phyloP scores from a whole-genome alignment of 2,113 vertebrate genomes.

The Thomomys bottae region DNA sequence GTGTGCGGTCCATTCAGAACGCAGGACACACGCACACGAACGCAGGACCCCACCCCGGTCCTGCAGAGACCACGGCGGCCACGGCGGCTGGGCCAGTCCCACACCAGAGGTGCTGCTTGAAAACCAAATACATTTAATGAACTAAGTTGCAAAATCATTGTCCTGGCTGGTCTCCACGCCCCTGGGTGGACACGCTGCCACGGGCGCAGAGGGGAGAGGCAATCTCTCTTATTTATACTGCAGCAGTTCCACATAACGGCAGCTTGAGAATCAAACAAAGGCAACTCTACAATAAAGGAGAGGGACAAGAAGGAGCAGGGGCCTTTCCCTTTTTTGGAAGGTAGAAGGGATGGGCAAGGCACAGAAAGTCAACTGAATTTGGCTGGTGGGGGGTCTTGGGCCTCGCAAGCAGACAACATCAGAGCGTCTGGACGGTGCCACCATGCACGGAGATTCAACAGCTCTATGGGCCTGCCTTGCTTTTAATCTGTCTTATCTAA shows the following conservation, averaged over 20 bases:
- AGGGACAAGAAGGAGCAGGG: constrained; percentile 84
- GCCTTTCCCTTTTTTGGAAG: constrained; percentile 73
- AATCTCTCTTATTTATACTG: constrained; percentile 88
- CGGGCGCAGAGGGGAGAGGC: constrained; percentile 82
- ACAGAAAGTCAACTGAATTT: constrained; percentile 86
- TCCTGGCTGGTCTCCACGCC: constrained; percentile 73
- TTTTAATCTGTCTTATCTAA: constrained; percentile 81
- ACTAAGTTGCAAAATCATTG: constrained; percentile 79
- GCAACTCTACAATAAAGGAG: constrained; percentile 90
- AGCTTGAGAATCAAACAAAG: constrained; percentile 91
- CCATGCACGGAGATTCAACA: constrained; percentile 73
- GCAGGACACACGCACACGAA: too few relatives aligned
- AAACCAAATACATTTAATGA: constrained; percentile 81
- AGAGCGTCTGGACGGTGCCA: constrained; percentile 76
- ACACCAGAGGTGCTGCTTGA: constrained; percentile 75
- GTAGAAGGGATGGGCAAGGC: constrained; percentile 81
- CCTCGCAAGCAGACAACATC: constrained; percentile 74
- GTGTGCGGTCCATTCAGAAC: too few relatives aligned
- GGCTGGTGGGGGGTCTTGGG: constrained; percentile 79
- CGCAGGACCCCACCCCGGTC: too few relatives aligned
- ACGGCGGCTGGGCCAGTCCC: constrained; percentile 56
- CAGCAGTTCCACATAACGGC: constrained; percentile 86
- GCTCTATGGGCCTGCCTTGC: constrained; percentile 49
- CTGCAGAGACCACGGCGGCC: constrained; percentile 58
- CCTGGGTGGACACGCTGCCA: constrained; percentile 59